Conservation (phyloP, 2,888 invertebrate genomes). For the Anthophora plumipes region DNA sequence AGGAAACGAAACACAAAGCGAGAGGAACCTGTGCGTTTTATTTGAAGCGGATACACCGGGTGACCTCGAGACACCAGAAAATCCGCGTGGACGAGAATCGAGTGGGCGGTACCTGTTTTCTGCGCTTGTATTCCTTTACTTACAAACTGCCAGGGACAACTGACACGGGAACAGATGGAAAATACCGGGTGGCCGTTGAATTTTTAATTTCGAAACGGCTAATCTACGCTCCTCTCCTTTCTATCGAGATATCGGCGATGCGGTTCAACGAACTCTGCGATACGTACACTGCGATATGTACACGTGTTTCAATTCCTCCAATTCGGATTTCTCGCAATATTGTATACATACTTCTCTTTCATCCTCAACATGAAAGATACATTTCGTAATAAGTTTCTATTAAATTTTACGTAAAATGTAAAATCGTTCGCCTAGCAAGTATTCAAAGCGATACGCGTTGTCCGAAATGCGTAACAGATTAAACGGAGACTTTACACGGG, state of each 20-base stretch:
- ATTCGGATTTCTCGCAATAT: too few relatives aligned
- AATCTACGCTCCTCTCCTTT: not conserved
- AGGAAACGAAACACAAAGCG: constrained; percentile 45
- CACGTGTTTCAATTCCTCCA: constrained; percentile 21
- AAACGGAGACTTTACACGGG: not conserved
- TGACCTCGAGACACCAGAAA: constrained; percentile 80
- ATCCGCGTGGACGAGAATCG: constrained; percentile 76
- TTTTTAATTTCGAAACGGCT: constrained; percentile 22
- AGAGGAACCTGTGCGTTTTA: constrained; percentile 46
- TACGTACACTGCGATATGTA: constrained; percentile 46
- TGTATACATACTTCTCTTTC: too few relatives aligned
- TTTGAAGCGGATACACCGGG: constrained; percentile 70
- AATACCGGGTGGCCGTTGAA: not conserved
- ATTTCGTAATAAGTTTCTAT: too few relatives aligned
- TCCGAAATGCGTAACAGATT: too few relatives aligned
- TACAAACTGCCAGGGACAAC: constrained; percentile 43
- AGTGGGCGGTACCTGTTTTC: constrained; percentile 78
- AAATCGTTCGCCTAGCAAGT: too few relatives aligned
- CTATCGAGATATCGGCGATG: not conserved
- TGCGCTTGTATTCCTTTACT: constrained; percentile 63
- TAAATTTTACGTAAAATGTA: too few relatives aligned
- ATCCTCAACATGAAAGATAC: too few relatives aligned
- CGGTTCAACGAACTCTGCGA: constrained; percentile 19
- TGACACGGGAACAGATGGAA: constrained; percentile 30
- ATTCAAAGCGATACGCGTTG: too few relatives aligned